Conservation (phyloP, 2,113 vertebrate species). For the Myotis davidii region DNA sequence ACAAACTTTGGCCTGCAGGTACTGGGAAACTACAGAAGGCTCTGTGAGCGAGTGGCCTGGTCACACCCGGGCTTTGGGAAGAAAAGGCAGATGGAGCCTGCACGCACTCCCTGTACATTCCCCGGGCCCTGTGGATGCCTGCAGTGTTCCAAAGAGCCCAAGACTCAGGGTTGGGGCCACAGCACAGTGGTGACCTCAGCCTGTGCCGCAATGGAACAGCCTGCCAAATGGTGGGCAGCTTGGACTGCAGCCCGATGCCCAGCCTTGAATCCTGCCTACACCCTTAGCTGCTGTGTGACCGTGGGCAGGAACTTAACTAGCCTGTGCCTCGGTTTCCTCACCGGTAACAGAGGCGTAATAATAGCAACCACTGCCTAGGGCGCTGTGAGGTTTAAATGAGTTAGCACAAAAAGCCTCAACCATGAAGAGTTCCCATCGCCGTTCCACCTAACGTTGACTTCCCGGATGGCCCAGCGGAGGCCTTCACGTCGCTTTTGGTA, state of each 20-base stretch:
- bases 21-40: not conserved
- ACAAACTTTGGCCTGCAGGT: not conserved
- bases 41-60: not conserved
- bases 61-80: not conserved
- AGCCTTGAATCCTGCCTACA: not conserved
- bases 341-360: not conserved
- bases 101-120: accelerated
- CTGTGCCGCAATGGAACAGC: not conserved
- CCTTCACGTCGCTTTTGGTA: not conserved
- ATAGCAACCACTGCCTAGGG: not conserved
- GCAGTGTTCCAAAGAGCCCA: not conserved
- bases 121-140: not conserved
- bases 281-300: not conserved
- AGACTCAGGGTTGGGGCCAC: not conserved
- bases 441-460: not conserved
- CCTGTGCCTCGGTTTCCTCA: not conserved
- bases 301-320: not conserved
- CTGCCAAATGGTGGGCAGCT: not conserved
- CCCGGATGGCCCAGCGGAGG: not conserved
- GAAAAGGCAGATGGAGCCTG: not conserved
- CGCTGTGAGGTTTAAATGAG: not conserved
- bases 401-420: not conserved
- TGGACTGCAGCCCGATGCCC: too few relatives aligned
- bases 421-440: not conserved
- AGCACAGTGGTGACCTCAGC: not conserved